A percentile compares a stretch with the other conserved stretches of the same genome.
Evolutionary conservation across 2,797 vertebrate genomes (phyloP).

Genomic region (Sus cebifrons): DNA sequence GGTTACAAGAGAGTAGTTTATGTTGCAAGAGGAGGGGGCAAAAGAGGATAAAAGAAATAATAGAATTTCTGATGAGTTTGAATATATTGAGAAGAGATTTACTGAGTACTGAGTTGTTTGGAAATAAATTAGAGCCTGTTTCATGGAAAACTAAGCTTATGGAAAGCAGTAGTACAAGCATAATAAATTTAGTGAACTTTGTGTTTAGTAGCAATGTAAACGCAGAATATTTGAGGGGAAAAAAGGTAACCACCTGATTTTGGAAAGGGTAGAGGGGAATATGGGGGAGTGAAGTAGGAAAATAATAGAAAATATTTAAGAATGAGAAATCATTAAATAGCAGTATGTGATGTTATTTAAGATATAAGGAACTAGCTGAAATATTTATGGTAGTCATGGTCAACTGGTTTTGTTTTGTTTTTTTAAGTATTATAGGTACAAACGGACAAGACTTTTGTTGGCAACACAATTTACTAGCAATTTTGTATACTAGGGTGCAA

Average conservation of each 20-base stretch:
- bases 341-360: not conserved
- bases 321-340: not conserved
- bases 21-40: not conserved
- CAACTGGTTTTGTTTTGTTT: not conserved
- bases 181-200: not conserved
- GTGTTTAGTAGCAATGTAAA: not conserved
- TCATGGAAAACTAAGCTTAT: not conserved
- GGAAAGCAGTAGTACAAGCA: not conserved
- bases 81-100: not conserved
- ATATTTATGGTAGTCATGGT: not conserved
- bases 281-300: not conserved
- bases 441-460: not conserved
- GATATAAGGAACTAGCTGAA: not conserved
- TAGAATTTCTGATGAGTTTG: not conserved
- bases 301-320: constrained; percentile 9
- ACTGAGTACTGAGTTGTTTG: not conserved
- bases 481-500: not conserved
- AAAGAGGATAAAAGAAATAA: not conserved
- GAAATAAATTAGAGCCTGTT: constrained; percentile 27
- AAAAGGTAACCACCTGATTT: not conserved
- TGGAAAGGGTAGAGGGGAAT: not conserved
- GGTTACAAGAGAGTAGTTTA: not conserved
- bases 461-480: not conserved
- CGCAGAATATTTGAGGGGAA: constrained; percentile 14
- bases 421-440: not conserved